phyloP scores from a whole-genome alignment of 1,140 invertebrate species.

The Bradynema listronoti region DNA sequence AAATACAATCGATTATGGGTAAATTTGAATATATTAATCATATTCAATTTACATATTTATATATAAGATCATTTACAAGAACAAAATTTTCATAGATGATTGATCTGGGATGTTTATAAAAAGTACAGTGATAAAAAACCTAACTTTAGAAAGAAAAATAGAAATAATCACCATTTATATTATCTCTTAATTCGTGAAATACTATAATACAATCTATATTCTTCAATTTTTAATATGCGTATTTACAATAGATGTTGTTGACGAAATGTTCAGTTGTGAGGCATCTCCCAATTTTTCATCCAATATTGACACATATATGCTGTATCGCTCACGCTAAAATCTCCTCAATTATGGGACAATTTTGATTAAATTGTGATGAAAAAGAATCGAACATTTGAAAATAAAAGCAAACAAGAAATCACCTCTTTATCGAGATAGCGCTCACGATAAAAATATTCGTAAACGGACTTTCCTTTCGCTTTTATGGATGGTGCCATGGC shows the following conservation, averaged over 20 bases:
- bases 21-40: too few relatives aligned
- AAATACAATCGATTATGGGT: neutral
- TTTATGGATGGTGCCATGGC: slow-evolving; percentile 45
- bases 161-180: too few relatives aligned
- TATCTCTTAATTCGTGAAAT: slow-evolving; percentile 4
- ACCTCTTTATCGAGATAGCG: slow-evolving; percentile 50
- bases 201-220: too few relatives aligned
- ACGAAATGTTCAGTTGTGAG: slow-evolving; percentile 3
- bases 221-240: too few relatives aligned
- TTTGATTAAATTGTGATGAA: neutral
- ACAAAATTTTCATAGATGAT: too few relatives aligned
- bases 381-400: neutral
- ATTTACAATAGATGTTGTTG: too few relatives aligned
- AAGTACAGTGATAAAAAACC: too few relatives aligned
- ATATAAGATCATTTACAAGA: too few relatives aligned
- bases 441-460: slow-evolving; percentile 53
- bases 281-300: slow-evolving; percentile 18
- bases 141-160: too few relatives aligned
- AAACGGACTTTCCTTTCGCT: slow-evolving; percentile 42
- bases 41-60: too few relatives aligned
- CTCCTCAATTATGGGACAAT: neutral
- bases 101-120: too few relatives aligned
- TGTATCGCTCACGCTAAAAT: slow-evolving; percentile 33
- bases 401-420: slow-evolving; percentile 13
- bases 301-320: slow-evolving; percentile 26